Evolutionary conservation across 1,140 invertebrate genomes (phyloP), one percentile per base, ranked within the genome.

Genomic region (Cotesia vestalis): DNA sequence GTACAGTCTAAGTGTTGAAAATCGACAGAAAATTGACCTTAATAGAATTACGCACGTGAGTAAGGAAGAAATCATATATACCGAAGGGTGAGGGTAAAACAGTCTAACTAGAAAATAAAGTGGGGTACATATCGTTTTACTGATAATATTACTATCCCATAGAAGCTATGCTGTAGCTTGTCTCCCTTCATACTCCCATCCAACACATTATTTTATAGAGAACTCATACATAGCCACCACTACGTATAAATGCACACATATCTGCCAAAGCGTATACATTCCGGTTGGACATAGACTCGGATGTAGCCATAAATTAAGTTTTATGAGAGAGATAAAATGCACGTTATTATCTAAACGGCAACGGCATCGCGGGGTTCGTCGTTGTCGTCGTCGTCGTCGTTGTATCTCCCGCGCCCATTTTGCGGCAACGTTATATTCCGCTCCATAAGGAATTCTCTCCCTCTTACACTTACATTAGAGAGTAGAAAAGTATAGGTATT

Each of bases 321-420:
- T 87, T 87, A 87, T 84, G 85, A 86, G 84, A 78, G 78, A 86
- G 85, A 86, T 86, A 86, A 87, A 86, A 87, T 83, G 82, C 84
- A 81, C 83, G 83, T 87, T 87, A 87, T 87, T 86, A 87, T 87
- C 85, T 86, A 87, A 87, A 86, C 83, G 83, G 82, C 84, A 80
- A 81, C 79, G 82, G 81, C 81, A 81, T 87, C 84, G 84, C 79
- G 80, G 81, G 83, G 80, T 83, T 85, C 83, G 81, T 76, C 77
- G 73, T 46, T 46, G 40, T 46, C 40, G 40, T 46, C 40, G 40
- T 46, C 40, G 40, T 46, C 40, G 40, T 46, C 40, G 40, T 46
- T 46, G 40, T 46, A 46, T 76, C 76, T 70, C 20, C 63, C 40
- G 40, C 62, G 59, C 71, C 40, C 71, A 75, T 75, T 73, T 64